Evolutionary conservation across 2,888 invertebrate genomes (phyloP).

Genomic region (Volucella zonaria): DNA sequence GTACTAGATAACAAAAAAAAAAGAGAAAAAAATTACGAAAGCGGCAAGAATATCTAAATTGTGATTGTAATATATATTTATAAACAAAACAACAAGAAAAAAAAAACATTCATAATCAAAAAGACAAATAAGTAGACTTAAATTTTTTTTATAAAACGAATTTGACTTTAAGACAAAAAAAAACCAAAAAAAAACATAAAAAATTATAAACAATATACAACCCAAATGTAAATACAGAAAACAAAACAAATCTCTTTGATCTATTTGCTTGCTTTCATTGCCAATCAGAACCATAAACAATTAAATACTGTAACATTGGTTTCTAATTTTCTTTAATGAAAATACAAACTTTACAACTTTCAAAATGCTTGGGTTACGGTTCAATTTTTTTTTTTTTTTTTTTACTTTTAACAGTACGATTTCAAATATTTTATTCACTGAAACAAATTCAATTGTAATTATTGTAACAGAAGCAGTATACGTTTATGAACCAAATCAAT

Average conservation of each 20-base stretch:
- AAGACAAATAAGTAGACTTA: slow-evolving; percentile 61
- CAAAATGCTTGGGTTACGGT: slow-evolving; percentile 46
- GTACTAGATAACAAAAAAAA: slow-evolving; percentile 49
- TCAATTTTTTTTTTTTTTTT: slow-evolving; percentile 38
- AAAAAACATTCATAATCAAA: slow-evolving; percentile 41
- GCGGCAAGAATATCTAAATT: slow-evolving; percentile 69
- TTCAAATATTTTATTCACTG: slow-evolving; percentile 37
- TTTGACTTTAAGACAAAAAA: slow-evolving; percentile 1
- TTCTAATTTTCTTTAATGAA: slow-evolving; percentile 36
- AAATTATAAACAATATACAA: slow-evolving; percentile 9
- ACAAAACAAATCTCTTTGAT: neutral
- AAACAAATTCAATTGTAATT: neutral
- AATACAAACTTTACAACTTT: slow-evolving; percentile 37
- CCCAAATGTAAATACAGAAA: slow-evolving; percentile 22
- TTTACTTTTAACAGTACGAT: slow-evolving; percentile 27
- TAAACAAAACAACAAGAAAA: slow-evolving; percentile 48
- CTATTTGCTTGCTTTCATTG: slow-evolving; percentile 62
- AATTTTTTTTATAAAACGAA: slow-evolving; percentile 41
- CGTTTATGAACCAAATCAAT: slow-evolving; percentile 27
- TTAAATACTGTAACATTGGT: slow-evolving; percentile 42
- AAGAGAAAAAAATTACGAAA: slow-evolving; percentile 52
- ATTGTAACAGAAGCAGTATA: slow-evolving; percentile 30
- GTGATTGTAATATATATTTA: slow-evolving; percentile 65
- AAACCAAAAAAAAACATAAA: too few species aligned
- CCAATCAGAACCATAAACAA: slow-evolving; percentile 45